Evolutionary conservation across 2,888 invertebrate genomes (phyloP).

Genomic region (Ernsta delagoae): DNA sequence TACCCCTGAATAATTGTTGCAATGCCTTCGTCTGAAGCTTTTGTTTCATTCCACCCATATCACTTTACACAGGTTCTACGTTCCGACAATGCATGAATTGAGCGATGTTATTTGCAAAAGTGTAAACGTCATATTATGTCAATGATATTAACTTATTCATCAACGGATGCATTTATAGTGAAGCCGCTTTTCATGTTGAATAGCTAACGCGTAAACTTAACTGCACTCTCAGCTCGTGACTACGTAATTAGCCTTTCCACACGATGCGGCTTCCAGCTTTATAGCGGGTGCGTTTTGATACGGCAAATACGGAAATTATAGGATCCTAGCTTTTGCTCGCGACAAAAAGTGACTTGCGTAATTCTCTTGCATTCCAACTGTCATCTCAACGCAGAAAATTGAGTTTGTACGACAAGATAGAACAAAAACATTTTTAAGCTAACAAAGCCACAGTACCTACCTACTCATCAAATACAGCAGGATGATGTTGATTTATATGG

Average conservation of each 20-base stretch:
- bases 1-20: constrained; percentile 18
- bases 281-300: not conserved
- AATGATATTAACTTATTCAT: not conserved
- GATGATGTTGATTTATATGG: too few species aligned
- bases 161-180: constrained; percentile 5
- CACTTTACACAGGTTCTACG: constrained; percentile 10
- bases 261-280: not conserved
- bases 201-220: constrained; percentile 1
- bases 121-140: not conserved
- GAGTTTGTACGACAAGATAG: too few species aligned
- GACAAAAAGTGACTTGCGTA: too few species aligned
- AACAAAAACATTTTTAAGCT: too few species aligned
- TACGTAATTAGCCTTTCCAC: not conserved
- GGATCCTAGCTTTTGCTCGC: too few species aligned
- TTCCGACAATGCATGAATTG: constrained; percentile 22
- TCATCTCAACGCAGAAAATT: too few species aligned
- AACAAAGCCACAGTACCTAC: too few species aligned
- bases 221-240: not conserved
- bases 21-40: constrained; percentile 21
- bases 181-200: constrained; percentile 26
- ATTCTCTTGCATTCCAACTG: too few species aligned
- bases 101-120: constrained; percentile 1
- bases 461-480: too few species aligned
- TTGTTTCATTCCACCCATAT: constrained; percentile 6
- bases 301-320: too few species aligned